Base-by-base conservation (phyloP, 2,888 invertebrate species). In the Cheiracanthium punctorium region DNA sequence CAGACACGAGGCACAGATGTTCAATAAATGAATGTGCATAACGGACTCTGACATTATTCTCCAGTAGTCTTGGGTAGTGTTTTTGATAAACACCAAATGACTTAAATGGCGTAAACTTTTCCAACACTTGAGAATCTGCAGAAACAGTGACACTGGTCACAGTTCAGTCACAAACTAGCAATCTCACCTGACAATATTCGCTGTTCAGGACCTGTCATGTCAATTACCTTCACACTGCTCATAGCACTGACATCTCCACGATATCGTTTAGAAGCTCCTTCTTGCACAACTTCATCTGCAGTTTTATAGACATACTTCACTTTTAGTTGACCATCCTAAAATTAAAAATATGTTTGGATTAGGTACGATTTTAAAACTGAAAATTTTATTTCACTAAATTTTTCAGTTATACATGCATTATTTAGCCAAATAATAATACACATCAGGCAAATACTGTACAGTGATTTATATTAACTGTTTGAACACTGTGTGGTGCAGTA, bases 151-250 rank as follows among this genome's bases (percentile, higher is more conserved):
- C 28, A 64, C 43, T 64, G 28, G 71, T 72, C 82, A 72, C 82
- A 64, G 77, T 67, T 37, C 77, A 77, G 20, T 67, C 67, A 58
- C 69, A 70, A 79, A 79, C 12, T 74, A 80, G 80, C 74, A 86
- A 80, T 77, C 82, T 87, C 85, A 89, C 89, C 89, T 80, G 89
- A 88, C 64, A 97, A 93, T 48, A 99, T 96, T 80, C 97, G 94
- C 91, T 96, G 96, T 92, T 99, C 97, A 0, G 96, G 96, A 0
- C 99, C 99, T 8, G 99, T 99, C 97, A 99, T 97, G 92, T 99
- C 99, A 89, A 99, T 99, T 14, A 99, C 98, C 90, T 98, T 98
- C 64, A 98, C 97, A 92, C 96, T 96, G 41, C 95, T 89, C 67
- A 90, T 87, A 30, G 90, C 89, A 88, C 89, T 89, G 24, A 90